Base-by-base conservation (phyloP, 2,888 invertebrate genomes). In the Galeruca laticollis region DNA sequence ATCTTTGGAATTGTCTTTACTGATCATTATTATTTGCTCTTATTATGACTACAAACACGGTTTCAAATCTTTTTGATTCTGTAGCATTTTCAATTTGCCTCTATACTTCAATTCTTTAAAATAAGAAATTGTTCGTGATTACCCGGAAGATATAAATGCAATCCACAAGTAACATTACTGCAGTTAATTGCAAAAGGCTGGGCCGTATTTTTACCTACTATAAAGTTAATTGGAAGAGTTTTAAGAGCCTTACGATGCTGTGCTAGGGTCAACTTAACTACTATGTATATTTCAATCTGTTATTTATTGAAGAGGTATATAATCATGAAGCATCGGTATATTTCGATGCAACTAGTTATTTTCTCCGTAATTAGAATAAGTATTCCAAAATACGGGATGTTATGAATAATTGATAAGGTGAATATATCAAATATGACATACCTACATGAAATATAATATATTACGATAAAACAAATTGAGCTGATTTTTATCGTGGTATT, bases 171-270 rank as follows among this genome's bases (percentile, higher is more conserved):
- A 75, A 72, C 73, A 75, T 76, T 70, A 70, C 72, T 68, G 69
- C 67, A 76, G 78, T 76, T 78, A 78, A 78, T 78, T 78, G 76
- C 75, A 75, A 75, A 73, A 76, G 78, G 78, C 74, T 75, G 78
- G 78, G 78, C 77, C 54, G 60, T 65, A 75, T 77, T 76, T 78
- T 76, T 77, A 68, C 69, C 73, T 72, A 71, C 66, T 68, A 64
- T 64, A 70, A 73, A 72, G 72, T 73, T 75, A 75, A 75, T 73
- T 75, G 72, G 75, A 69, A 62, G 73, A 72, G 70, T 73, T 75
- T 75, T 75, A 71, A 74, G 69, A 72, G 74, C 68, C 71, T 69
- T 68, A 66, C 56, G 56, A 57, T 69, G 64, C 71, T 69, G 68
- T 63, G 69, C 68, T 70, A 74, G 74, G 74, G 72, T 74, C 74